Evolutionary conservation across 2,888 invertebrate genomes (phyloP).

Genomic region (Pandemis heparana): DNA sequence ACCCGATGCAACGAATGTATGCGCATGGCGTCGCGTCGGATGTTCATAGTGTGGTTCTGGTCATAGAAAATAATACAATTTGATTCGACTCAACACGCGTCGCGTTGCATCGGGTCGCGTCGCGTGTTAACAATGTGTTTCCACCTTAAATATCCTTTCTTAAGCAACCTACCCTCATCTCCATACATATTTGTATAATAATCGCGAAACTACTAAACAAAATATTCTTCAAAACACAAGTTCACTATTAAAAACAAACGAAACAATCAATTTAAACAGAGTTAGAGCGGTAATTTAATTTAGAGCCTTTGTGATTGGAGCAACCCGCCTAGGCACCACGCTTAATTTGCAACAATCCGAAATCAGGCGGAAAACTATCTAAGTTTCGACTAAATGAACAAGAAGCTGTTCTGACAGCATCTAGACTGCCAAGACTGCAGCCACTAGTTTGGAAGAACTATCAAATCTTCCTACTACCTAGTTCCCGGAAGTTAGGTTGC

Average conservation of each 20-base stretch:
- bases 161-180: too few species aligned
- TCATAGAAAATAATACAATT: too few species aligned
- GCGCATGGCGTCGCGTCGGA: too few species aligned
- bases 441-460: slow-evolving; percentile 23
- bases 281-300: slow-evolving; percentile 62
- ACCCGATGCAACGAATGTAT: too few species aligned
- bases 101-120: too few species aligned
- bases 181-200: too few species aligned
- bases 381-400: slow-evolving; percentile 67
- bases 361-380: slow-evolving; percentile 77
- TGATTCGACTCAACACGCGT: too few species aligned
- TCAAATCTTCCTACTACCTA: slow-evolving; percentile 25
- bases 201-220: too few species aligned
- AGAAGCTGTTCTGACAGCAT: slow-evolving; percentile 57
- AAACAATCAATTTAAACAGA: slow-evolving; percentile 45
- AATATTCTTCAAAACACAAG: background rate
- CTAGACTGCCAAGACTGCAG: slow-evolving; percentile 19
- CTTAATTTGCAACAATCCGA: slow-evolving; percentile 76
- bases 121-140: too few species aligned
- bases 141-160: too few species aligned
- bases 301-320: slow-evolving; percentile 68
- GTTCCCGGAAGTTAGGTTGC: slow-evolving; percentile 31
- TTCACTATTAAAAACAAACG: background rate
- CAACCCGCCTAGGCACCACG: slow-evolving; percentile 68
- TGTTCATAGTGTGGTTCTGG: too few species aligned